phyloP scores from a whole-genome alignment of 2,797 vertebrate genomes.

The Periparus ater region DNA sequence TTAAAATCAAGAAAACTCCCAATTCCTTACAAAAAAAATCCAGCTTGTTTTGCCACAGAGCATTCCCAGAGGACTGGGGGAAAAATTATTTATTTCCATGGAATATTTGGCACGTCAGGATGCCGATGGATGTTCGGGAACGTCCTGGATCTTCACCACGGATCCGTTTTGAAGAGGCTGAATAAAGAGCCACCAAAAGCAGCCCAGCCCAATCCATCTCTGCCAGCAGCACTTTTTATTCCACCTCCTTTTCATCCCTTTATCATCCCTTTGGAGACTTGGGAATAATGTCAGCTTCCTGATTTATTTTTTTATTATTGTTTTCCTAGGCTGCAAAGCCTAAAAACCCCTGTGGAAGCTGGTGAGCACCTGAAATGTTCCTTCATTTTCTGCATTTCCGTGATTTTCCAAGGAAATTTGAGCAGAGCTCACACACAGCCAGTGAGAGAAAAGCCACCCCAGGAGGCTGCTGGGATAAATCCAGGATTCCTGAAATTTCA shows the following conservation, averaged over 20 bases:
- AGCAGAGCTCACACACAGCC: background rate
- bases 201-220: background rate
- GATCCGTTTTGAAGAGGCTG: background rate
- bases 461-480: no score
- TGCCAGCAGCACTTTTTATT: background rate
- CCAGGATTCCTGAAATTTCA: background rate
- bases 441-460: background rate
- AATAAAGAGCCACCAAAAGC: background rate
- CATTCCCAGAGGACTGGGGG: background rate
- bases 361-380: rapidly evolving
- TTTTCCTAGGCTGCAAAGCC: background rate
- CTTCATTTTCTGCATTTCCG: background rate
- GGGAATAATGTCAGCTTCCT: background rate
- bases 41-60: background rate
- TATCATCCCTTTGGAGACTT: background rate
- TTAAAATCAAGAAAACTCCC: background rate
- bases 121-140: background rate
- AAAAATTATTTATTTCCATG: background rate
- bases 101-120: background rate
- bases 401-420: no score
- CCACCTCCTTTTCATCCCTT: background rate
- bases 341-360: rapidly evolving
- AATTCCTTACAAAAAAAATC: background rate
- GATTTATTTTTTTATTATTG: background rate
- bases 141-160: background rate